Evolutionary conservation across 92 coral and sea anemone species (phyloP), one percentile per base, ranked within the genome.

Genomic region (Pocillopora grandis): DNA sequence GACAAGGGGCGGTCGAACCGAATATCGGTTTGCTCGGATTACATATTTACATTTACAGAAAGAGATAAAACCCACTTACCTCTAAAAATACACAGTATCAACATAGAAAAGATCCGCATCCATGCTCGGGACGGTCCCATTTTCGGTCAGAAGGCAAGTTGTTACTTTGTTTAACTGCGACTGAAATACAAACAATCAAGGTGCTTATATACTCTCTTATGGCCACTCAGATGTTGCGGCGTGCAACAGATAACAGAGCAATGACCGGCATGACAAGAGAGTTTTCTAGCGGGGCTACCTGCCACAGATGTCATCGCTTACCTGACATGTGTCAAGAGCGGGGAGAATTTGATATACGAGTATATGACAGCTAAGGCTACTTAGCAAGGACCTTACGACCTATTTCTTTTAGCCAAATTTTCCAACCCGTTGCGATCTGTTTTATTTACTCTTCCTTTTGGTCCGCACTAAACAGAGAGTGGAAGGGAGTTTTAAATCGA

Each of bases 361-460:
- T 76, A 91, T 80, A 75, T 91, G 94, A 87, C 94, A 91, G 87
- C 68, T 62, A 23, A 71, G 81, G 86, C 94, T 91, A 48, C 91
- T 91, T 91, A 91, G 94, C 89, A 80, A 14, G 21, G 79, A 89
- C 89, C 91, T 89, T 84, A 16, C 80, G 74, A 76, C 71, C 86
- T 75, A 42, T 42, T 42, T 55, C 62, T 84, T 17, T 42, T 64
- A 81, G 37, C 59, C n/a, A 72, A 21, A 27, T 75, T 18, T 66
- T n/a, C 62, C 62, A 69, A 80, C 70, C 76, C 81, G 33, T 49
- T 69, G 35, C 62, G 70, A 37, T 42, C 58, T 76, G 42, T 31
- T 16, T 52, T 27, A 35, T 49, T 2, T 74, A 60, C 21, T 48
- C 36, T 73, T 83, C 82, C 84, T 70, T 75, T 81, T 52, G 83